Evolutionary conservation across 2,888 invertebrate genomes (phyloP), one percentile per base, ranked within the genome.

Genomic region (Acrocyrtus sp.): DNA sequence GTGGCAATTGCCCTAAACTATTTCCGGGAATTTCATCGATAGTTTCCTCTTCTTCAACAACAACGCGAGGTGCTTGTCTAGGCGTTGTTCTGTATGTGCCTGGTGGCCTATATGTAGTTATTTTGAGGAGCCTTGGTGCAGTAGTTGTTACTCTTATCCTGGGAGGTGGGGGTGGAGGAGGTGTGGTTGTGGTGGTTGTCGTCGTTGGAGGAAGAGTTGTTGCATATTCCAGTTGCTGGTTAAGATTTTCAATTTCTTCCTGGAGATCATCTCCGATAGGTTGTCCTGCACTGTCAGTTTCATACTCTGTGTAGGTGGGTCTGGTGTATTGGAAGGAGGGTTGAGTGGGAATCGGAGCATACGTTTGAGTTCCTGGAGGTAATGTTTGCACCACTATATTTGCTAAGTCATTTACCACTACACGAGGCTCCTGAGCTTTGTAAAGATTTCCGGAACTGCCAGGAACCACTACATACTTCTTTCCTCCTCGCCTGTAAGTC

Each of bases 321-420:
- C 22, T 19, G 5, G 45, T 41, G 4, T 27, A 27, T n/a, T n/a
- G n/a, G 22, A 53, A 53, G 15, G 67, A 41, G 41, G 53, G 15
- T 27, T 51, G 51, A 6, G n/a, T n/a, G n/a, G n/a, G n/a, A n/a
- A n/a, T n/a, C n/a, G 41, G 41, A 2, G 45, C 29, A 24, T 47
- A 3, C 2, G 24, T 41, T 27, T 48, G 47, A 4, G 26, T 22
- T 27, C 53, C 43, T n/a, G 60, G 68, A 27, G 58, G 53, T 5
- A 60, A 50, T 0, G 56, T 48, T 22, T 63, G 63, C 3, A 72
- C 70, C 10, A 63, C 21, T 45, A 72, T 72, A n/a, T 39, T 72
- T 1, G 70, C 70, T 15, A 72, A 29, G 12, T 72, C 63, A 15
- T 72, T 72, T 6, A 72, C 70, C 3, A 63, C 63, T 6, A 72